Evolutionary conservation across 2,888 invertebrate species (phyloP), one percentile per base, ranked within the genome.

Genomic region (Amaurobius ferox): DNA sequence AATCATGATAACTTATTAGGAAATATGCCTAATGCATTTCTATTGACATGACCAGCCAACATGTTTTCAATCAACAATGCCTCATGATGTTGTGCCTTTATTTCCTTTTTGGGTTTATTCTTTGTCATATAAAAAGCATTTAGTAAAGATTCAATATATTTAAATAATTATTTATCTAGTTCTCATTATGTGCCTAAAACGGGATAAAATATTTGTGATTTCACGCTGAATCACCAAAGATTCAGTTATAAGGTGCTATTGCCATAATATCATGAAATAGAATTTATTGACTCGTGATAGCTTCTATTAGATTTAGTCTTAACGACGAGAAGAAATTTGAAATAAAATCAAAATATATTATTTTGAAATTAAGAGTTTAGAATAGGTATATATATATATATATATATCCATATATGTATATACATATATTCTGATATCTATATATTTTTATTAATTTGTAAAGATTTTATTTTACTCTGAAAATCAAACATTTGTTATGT

Each of bases 131-230:
- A 23, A 23, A 23, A 55, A n/a, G 26, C 13, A 28, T 26, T 67
- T 40, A 80, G 79, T 30, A 66, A 48, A 66, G n/a, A 44, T 30
- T 77, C 62, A 62, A 16, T 55, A 39, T 73, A 71, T 72, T 80
- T 71, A 68, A 74, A 40, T 30, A 81, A 68, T 62, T 39, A 62
- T 70, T 81, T 76, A 76, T 76, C 32, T 71, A 66, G 26, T 40
- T 77, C 67, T 48, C 71, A 72, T 68, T 73, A 55, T 39, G 83
- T 83, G 83, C 83, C 77, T 83, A 74, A 73, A 79, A 71, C 62
- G 2, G 55, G 23, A 55, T 23, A 55, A 55, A 23, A 55, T 55
- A 55, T 55, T 19, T 55, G 55, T 55, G 55, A 55, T 55, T 55
- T 55, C 11, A 55, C 23, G 23, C 55, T 55, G 55, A 23, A 55